Base-by-base conservation (phyloP, 2,797 vertebrate genomes). In the Gallirallus australis region DNA sequence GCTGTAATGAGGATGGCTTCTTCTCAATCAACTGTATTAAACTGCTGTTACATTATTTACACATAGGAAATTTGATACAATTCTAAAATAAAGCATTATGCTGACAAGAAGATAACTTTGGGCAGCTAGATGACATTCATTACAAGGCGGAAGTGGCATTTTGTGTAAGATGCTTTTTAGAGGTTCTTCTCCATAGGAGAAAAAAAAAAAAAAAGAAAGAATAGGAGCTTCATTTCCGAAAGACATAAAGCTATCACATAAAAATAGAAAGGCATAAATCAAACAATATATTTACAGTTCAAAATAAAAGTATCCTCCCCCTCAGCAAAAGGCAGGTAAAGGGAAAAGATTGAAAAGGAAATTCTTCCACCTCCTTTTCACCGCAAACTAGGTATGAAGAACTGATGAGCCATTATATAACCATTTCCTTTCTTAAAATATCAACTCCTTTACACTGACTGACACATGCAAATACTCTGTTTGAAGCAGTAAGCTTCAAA, bases 401-500 rank as follows among this genome's bases (percentile, higher is more conserved):
- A 87, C 64, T 33, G 30, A 85, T 40, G 17, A 86, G 54, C 42
- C 78, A 70, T 65, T 87, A 78, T 53, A 76, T 65, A 90, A 81
- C 33, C 53, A 69, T 27, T 87, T 63, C 31, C 53, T 79, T 69
- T 75, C 76, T 79, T 52, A 75, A 94, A 94, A 84, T 16, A 80
- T 4, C 20, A 91, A 7, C 75, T 86, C 42, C 37, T 87, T 89
- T 50, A 21, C 30, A 63, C 48, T 73, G 84, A 80, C 66, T 21
- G 82, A 50, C 63, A 92, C 7, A 14, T 47, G 76, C 78, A 86
- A 93, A 77, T 25, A 82, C 33, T 90, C 76, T 6, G 19, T 48
- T 45, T 70, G 87, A 90, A 97, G 81, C 89, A 93, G 69, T 3
- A 53, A 16, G 39, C 57, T 89, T 95, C 76, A 94, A 94, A 90